Base-by-base conservation (phyloP, 2,113 vertebrate species). In the Melospiza georgiana region DNA sequence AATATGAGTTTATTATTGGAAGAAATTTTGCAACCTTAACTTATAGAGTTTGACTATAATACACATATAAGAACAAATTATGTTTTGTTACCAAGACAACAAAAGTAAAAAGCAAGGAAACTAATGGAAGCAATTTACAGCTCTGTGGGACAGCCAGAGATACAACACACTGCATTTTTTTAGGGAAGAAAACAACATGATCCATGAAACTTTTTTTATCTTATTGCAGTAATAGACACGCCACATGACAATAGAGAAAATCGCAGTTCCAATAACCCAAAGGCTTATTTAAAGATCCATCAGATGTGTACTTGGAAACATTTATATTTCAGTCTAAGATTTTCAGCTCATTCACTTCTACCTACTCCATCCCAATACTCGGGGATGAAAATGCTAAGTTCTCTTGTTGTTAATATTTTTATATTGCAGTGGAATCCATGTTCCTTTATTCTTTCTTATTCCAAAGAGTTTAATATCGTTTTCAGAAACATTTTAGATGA, bases 71-170 rank as follows among this genome's bases (percentile, higher is more conserved):
- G 90, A 97, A 89, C 63, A 96, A 97, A 97, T 96, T 96, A 94
- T 83, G 17, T 90, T 96, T 96, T 96, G 91, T 96, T 97, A 65
- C 84, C 93, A 91, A 57, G 95, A 95, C 48, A 65, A 97, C 96
- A 96, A 91, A 97, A 97, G 79, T 87, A 95, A 98, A 90, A 93
- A 96, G 52, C 93, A 96, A 54, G 43, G 46, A 96, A 98, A 97
- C 57, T 95, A 97, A 97, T 92, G 57, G 84, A 91, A 97, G 95
- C 89, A 96, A 97, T 97, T 97, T 97, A 93, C 71, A 95, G 67
- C 92, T 94, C 94, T 95, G 87, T 96, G 71, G 94, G 92, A 87
- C 75, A 97, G 71, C 19, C 69, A 93, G 65, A 91, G 75, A 95
- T 78, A 95, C 46, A 96, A 95, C 54, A 95, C 31, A 95, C 31